These are phyloP conservation scores for Colius striatus DNA, from an alignment of 2,113 vertebrate species.

Conservation along the genomic window DNA sequence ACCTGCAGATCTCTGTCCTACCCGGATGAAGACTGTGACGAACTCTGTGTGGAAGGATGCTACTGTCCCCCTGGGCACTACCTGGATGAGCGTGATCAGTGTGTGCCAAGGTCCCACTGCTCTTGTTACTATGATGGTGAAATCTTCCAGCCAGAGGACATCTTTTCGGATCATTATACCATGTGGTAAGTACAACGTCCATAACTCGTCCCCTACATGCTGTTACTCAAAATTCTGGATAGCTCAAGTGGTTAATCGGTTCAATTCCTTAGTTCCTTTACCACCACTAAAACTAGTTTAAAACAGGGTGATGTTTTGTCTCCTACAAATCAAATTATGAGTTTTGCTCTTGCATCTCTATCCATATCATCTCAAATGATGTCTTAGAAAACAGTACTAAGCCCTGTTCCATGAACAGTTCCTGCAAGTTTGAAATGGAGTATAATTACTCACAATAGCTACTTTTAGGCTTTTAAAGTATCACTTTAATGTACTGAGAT, in stretches of 20 bases:
- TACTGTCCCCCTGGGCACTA: slow-evolving; percentile 88
- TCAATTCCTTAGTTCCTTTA: not conserved
- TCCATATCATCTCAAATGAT: not conserved
- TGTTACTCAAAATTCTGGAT: not conserved
- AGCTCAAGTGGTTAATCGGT: not conserved
- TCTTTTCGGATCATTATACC: slow-evolving; percentile 88
- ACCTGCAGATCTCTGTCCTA: slow-evolving; percentile 89
- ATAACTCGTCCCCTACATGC: accelerated
- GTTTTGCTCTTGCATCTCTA: not conserved
- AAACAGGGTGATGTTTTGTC: not conserved
- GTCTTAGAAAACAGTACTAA: not conserved
- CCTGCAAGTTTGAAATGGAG: slow-evolving; percentile 6
- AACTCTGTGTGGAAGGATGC: slow-evolving; percentile 90
- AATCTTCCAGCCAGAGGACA: slow-evolving; percentile 90
- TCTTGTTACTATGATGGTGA: slow-evolving; percentile 92
- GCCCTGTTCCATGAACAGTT: not conserved
- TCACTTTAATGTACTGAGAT: not conserved
- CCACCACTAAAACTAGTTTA: not conserved
- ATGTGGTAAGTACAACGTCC: slow-evolving; percentile 82
- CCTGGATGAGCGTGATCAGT: slow-evolving; percentile 83
- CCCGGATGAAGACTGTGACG: slow-evolving; percentile 78
- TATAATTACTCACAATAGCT: not conserved
- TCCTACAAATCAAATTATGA: not conserved
- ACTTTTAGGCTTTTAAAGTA: slow-evolving; percentile 15
- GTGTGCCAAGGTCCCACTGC: slow-evolving; percentile 86